Evolutionary conservation across 2,797 vertebrate species (phyloP).

Genomic region (Enteromius argenteus): DNA sequence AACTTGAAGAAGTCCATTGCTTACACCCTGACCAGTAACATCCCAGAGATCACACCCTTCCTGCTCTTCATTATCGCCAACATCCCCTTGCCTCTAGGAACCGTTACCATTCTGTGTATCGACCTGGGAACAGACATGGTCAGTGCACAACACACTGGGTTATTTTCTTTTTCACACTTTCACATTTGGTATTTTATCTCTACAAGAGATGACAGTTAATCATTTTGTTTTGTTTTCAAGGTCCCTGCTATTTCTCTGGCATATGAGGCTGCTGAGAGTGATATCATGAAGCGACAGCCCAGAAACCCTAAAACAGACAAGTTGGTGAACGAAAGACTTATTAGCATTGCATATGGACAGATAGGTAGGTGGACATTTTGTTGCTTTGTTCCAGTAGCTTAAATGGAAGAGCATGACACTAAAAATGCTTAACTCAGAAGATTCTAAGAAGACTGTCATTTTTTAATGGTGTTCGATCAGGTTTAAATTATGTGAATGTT

Average conservation of each 20-base stretch:
- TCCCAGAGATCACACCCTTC: conserved; percentile 89
- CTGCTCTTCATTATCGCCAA: conserved; percentile 88
- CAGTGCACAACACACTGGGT: conserved; percentile 52
- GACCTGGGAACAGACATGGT: conserved; percentile 91
- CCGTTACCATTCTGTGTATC: conserved; percentile 89
- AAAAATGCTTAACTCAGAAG: background rate
- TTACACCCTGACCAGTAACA: conserved; percentile 90
- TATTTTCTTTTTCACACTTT: conserved; percentile 1
- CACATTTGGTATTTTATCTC: background rate
- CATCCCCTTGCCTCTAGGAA: conserved; percentile 87
- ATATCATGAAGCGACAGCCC: conserved; percentile 91
- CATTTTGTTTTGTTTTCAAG: conserved; percentile 62
- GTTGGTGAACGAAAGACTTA: conserved; percentile 87
- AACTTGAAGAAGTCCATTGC: conserved; percentile 92
- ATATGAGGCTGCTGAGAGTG: conserved; percentile 88
- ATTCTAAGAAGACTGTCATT: background rate
- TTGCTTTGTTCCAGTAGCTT: background rate
- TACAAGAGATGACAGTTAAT: conserved; percentile 11
- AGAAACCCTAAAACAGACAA: conserved; percentile 88
- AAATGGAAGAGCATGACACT: background rate
- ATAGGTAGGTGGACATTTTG: conserved; percentile 78
- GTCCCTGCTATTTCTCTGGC: conserved; percentile 91
- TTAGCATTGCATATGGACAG: conserved; percentile 90
- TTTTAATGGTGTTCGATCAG: background rate
- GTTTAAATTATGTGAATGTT: background rate